A percentile compares a stretch with the other conserved stretches of the same genome.
These are phyloP conservation scores for Alligator sinensis DNA, from an alignment of 2,113 vertebrate species.

Conservation along the genomic window DNA sequence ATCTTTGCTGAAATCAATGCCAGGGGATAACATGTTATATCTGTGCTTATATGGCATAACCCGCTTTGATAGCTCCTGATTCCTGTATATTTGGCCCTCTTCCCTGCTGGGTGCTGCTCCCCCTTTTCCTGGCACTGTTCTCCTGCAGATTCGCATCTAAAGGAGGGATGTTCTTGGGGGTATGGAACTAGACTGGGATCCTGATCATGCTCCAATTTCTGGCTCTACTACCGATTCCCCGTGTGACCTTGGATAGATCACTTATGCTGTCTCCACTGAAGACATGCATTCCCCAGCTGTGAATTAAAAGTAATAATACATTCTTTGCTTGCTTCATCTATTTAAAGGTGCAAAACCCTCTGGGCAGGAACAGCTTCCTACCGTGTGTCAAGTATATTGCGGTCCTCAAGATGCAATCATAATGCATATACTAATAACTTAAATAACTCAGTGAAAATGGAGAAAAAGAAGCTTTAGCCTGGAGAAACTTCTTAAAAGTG, in stretches of 20 bases:
- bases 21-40: not conserved
- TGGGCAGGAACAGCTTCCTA: not conserved
- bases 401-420: rapidly evolving
- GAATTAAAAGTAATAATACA: not conserved
- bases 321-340: not conserved
- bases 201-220: not conserved
- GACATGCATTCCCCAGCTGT: not conserved
- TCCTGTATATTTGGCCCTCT: not conserved
- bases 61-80: not conserved
- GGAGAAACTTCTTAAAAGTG: not conserved
- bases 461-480: not conserved
- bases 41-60: too few species aligned
- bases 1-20: not conserved
- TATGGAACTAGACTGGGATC: not conserved
- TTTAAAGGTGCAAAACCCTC: not conserved
- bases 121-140: not conserved
- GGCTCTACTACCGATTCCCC: not conserved
- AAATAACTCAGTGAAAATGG: not conserved
- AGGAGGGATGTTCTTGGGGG: not conserved
- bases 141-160: not conserved
- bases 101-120: not conserved
- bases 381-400: not conserved
- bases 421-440: not conserved
- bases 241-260: not conserved
- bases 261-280: too few species aligned